Conservation (phyloP, 2,888 invertebrate genomes). For the Drosophila melanosoma region DNA sequence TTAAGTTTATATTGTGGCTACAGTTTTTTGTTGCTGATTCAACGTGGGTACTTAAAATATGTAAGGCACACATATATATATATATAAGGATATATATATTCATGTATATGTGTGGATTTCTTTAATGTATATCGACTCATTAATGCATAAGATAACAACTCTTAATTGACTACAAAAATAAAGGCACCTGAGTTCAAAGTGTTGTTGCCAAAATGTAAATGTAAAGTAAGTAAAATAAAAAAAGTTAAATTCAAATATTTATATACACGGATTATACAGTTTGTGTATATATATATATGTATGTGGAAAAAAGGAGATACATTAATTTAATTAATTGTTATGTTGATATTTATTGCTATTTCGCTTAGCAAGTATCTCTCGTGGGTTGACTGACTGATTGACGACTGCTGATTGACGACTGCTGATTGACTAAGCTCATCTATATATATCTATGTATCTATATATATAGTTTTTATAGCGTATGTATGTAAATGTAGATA, state of each 20-base stretch:
- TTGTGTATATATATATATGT: neutral
- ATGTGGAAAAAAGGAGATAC: conserved; percentile 22
- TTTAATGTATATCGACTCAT: conserved; percentile 48
- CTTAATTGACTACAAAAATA: conserved; percentile 83
- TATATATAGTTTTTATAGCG: conserved; percentile 33
- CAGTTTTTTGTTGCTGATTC: conserved; percentile 58
- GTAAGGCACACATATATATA: conserved; percentile 21
- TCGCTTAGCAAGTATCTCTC: conserved; percentile 1
- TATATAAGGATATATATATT: neutral
- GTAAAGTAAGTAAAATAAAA: conserved; percentile 43
- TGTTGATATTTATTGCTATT: conserved; percentile 59
- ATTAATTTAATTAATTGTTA: conserved; percentile 65
- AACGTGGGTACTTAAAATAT: conserved; percentile 40
- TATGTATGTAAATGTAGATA: neutral
- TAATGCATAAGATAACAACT: conserved; percentile 80
- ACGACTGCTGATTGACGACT: conserved; percentile 45
- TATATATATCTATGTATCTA: conserved; percentile 20
- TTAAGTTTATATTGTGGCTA: conserved; percentile 64
- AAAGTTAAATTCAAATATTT: conserved; percentile 42
- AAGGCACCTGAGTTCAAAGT: conserved; percentile 84
- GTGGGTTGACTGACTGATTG: conserved; percentile 17
- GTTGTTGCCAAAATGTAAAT: conserved; percentile 73
- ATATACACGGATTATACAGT: conserved; percentile 18
- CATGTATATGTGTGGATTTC: conserved; percentile 31
- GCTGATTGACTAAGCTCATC: conserved; percentile 43